Evolutionary conservation across 2,888 invertebrate species (phyloP).

Genomic region (Nomada lathburiana): DNA sequence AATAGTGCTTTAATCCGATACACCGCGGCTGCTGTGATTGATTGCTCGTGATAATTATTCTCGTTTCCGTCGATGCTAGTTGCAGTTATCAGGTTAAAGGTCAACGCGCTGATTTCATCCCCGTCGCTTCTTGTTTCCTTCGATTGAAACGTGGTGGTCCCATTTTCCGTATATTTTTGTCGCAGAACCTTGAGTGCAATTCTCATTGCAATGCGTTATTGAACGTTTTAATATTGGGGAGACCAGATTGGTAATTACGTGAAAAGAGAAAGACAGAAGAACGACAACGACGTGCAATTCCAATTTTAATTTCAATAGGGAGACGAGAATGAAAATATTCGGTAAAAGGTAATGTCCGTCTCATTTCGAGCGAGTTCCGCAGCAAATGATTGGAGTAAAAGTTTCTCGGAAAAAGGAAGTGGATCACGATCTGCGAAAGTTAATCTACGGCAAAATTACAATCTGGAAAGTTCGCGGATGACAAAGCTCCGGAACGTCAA

Average conservation of each 20-base stretch:
- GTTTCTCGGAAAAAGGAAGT: constrained; percentile 27
- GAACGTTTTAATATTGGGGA: not conserved
- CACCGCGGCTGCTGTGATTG: constrained; percentile 32
- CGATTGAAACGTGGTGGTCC: not conserved
- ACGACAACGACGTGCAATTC: constrained; percentile 10
- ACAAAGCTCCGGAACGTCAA: constrained; percentile 42
- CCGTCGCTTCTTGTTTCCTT: not conserved
- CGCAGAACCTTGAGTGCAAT: not conserved
- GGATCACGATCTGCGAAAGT: constrained; percentile 47
- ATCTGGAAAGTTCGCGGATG: constrained; percentile 50
- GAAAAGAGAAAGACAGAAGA: not conserved
- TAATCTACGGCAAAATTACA: constrained; percentile 59
- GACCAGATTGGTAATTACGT: constrained; percentile 3
- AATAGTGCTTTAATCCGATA: constrained; percentile 49
- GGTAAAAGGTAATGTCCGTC: constrained; percentile 40
- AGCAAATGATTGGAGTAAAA: constrained; percentile 46
- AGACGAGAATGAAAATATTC: constrained; percentile 22
- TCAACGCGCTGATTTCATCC: constrained; percentile 20
- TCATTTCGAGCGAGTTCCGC: constrained; percentile 50
- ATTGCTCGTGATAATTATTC: constrained; percentile 54
- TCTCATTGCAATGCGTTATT: not conserved
- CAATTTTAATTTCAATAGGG: constrained; percentile 27
- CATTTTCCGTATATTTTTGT: not conserved
- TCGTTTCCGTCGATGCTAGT: constrained; percentile 19
- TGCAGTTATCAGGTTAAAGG: constrained; percentile 37